Evolutionary conservation across 2,113 vertebrate species (phyloP), one percentile per base, ranked within the genome.

Genomic region (Dermatemys mawii): DNA sequence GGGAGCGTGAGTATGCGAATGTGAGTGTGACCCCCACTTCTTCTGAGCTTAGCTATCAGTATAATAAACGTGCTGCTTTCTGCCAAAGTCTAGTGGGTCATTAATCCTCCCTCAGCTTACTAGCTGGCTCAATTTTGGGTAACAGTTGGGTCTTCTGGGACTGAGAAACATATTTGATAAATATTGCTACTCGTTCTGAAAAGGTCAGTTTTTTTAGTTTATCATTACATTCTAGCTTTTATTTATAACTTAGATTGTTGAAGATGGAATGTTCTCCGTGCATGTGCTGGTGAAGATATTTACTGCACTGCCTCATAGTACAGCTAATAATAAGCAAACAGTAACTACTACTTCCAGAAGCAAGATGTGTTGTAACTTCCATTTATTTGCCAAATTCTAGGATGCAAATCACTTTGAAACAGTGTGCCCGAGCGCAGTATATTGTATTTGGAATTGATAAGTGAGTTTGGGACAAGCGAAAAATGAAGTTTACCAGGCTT

Each of bases 81-180:
- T n/a, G n/a, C n/a, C n/a, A n/a, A n/a, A n/a, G n/a, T n/a, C n/a
- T n/a, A n/a, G n/a, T n/a, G n/a, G n/a, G n/a, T n/a, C n/a, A n/a
- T n/a, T n/a, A n/a, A n/a, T n/a, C n/a, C n/a, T n/a, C n/a, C n/a
- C n/a, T n/a, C n/a, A n/a, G n/a, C n/a, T n/a, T n/a, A n/a, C n/a
- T n/a, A n/a, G n/a, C n/a, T n/a, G n/a, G n/a, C n/a, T n/a, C n/a
- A n/a, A n/a, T n/a, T n/a, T n/a, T n/a, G n/a, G n/a, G n/a, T n/a
- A n/a, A n/a, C n/a, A n/a, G n/a, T n/a, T 90, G 41, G 12, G 95
- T 88, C 93, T 3, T 86, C 53, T 57, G 83, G 22, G 2, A 38
- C 90, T 84, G 49, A 11, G 94, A 86, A 57, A 51, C 4, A 78
- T 24, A 57, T 83, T 81, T 75, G 82, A 93, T 92, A 94, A 96